A percentile compares a stretch with the other conserved stretches of the same genome.
Evolutionary conservation across 1,140 invertebrate genomes (phyloP).

Genomic region (Aphaenogaster rudis): DNA sequence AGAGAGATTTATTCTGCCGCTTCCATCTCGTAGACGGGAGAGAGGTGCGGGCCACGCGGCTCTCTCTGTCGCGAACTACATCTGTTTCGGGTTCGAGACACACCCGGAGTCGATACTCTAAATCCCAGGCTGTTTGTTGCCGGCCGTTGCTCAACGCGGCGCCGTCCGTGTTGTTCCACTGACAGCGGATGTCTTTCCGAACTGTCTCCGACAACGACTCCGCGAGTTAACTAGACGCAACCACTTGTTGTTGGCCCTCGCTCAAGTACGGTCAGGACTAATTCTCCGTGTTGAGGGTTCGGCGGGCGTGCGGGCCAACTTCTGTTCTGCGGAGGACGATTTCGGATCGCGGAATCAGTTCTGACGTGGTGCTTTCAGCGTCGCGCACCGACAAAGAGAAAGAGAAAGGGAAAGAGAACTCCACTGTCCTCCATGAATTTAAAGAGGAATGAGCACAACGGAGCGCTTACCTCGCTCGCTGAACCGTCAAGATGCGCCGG

Average conservation of each 20-base stretch:
- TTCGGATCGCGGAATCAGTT: constrained; percentile 55
- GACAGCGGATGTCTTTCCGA: constrained; percentile 71
- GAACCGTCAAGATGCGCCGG: constrained; percentile 31
- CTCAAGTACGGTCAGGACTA: constrained; percentile 68
- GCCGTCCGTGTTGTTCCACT: constrained; percentile 46
- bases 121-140: constrained; percentile 42
- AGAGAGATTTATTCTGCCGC: constrained; percentile 68
- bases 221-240: constrained; percentile 75
- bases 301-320: constrained; percentile 28
- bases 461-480: constrained; percentile 36
- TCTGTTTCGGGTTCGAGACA: constrained; percentile 33
- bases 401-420: not conserved
- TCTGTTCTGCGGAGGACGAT: constrained; percentile 14
- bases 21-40: constrained; percentile 38
- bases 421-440: constrained; percentile 39
- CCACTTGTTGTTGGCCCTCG: constrained; percentile 72
- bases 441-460: constrained; percentile 26
- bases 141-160: constrained; percentile 52
- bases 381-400: not conserved
- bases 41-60: not conserved
- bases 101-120: constrained; percentile 34
- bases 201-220: constrained; percentile 74
- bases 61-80: constrained; percentile 43
- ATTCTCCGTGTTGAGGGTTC: constrained; percentile 65
- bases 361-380: constrained; percentile 20